These are phyloP conservation scores for Dermolepida albohirtum DNA, from an alignment of 2,888 invertebrate genomes.

Conservation along the genomic window DNA sequence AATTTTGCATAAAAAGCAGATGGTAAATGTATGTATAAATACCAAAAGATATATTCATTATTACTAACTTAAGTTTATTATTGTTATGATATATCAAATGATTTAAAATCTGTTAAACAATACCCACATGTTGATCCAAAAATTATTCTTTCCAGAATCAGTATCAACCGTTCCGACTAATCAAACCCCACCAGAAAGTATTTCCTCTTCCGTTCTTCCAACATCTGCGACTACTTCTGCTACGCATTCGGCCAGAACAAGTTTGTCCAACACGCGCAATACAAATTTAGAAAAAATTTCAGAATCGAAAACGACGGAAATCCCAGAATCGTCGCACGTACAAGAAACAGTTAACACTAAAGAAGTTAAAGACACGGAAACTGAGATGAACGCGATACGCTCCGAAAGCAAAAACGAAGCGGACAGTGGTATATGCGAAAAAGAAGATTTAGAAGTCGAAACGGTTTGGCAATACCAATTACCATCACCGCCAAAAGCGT, in stretches of 20 bases:
- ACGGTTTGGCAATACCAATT: conserved; percentile 69
- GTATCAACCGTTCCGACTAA: conserved; percentile 44
- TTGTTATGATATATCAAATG: conserved; percentile 14
- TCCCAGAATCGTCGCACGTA: neutral
- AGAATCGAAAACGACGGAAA: conserved; percentile 1
- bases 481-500: conserved; percentile 72
- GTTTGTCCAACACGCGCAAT: conserved; percentile 19
- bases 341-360: neutral
- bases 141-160: conserved; percentile 45
- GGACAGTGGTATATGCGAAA: conserved; percentile 49
- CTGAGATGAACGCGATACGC: conserved; percentile 19
- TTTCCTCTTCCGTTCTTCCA: conserved; percentile 31
- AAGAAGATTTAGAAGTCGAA: conserved; percentile 53
- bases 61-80: conserved; percentile 33
- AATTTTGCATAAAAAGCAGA: too few relatives aligned
- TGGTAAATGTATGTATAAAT: too few relatives aligned
- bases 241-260: conserved; percentile 32
- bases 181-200: conserved; percentile 44
- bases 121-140: conserved; percentile 24
- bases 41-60: too few relatives aligned
- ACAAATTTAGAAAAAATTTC: conserved; percentile 5
- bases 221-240: conserved; percentile 32
- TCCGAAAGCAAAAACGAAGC: conserved; percentile 39
- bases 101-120: conserved; percentile 1
- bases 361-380: conserved; percentile 20